Conservation (phyloP, 1,140 invertebrate genomes). For the Rhizoglyphus robini region DNA sequence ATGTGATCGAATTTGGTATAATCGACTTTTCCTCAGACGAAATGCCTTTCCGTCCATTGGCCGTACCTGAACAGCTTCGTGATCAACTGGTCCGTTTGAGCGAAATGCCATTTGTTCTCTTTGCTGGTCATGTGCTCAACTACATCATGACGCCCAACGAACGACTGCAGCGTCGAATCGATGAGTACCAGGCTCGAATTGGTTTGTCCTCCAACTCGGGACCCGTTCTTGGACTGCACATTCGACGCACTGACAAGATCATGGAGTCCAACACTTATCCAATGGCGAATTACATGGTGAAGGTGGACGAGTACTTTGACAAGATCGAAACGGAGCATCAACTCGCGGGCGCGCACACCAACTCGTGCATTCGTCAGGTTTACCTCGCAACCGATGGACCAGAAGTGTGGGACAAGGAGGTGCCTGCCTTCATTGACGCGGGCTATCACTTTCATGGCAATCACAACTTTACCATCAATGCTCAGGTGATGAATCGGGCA, state of each 20-base stretch:
- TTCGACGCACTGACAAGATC: constrained; percentile 93
- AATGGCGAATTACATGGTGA: constrained; percentile 51
- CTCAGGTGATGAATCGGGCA: constrained; percentile 74
- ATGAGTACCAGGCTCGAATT: constrained; percentile 56
- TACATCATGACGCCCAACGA: constrained; percentile 67
- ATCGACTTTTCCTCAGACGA: constrained; percentile 77
- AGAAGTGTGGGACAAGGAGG: constrained; percentile 37
- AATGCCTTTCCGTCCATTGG: constrained; percentile 72
- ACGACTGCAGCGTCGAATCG: constrained; percentile 52
- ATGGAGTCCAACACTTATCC: constrained; percentile 30
- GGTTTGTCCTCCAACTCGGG: constrained; percentile 51
- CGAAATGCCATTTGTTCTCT: constrained; percentile 91
- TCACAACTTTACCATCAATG: constrained; percentile 64
- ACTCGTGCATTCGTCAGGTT: constrained; percentile 32
- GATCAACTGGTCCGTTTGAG: constrained; percentile 63
- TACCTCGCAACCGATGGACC: constrained; percentile 47
- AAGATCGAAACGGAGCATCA: neutral
- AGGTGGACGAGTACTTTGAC: constrained; percentile 45
- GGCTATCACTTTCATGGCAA: constrained; percentile 75
- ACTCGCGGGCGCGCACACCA: neutral
- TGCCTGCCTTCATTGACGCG: constrained; percentile 32
- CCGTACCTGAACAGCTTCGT: constrained; percentile 78
- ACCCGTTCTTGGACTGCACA: constrained; percentile 86
- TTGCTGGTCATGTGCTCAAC: constrained; percentile 86
- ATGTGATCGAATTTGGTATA: constrained; percentile 63